A percentile compares a stretch with the other conserved stretches of the same genome.
phyloP scores from a whole-genome alignment of 2,113 vertebrate genomes.

The Sinocyclocheilus anophthalmus region DNA sequence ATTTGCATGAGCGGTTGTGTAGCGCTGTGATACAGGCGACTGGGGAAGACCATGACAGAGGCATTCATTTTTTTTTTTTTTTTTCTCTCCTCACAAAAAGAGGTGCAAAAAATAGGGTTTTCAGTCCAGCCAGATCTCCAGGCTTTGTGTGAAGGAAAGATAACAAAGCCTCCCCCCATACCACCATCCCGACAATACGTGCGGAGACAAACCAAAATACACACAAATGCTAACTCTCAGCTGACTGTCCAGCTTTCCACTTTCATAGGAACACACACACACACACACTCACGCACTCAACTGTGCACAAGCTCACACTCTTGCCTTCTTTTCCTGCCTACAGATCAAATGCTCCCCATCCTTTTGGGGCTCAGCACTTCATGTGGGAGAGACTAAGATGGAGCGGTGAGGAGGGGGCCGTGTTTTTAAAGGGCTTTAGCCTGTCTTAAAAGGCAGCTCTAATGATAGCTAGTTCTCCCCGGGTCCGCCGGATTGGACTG shows the following conservation, averaged over 20 bases:
- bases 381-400: conserved; percentile 49
- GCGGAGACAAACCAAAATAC: conserved; percentile 12
- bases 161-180: conserved; percentile 49
- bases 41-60: conserved; percentile 16
- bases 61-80: conserved; percentile 52
- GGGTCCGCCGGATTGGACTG: conserved; percentile 41
- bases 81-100: conserved; percentile 31
- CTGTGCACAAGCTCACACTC: conserved; percentile 9
- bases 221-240: conserved; percentile 45
- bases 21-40: conserved; percentile 24
- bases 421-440: conserved; percentile 51
- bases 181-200: not conserved
- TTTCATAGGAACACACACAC: conserved; percentile 20
- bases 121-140: conserved; percentile 52
- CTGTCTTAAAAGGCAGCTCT: conserved; percentile 50
- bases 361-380: conserved; percentile 42
- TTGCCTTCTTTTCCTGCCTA: conserved; percentile 45
- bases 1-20: conserved; percentile 48
- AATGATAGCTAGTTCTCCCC: conserved; percentile 48
- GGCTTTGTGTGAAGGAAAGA: conserved; percentile 58
- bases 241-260: conserved; percentile 59
- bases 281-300: conserved; percentile 6
- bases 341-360: conserved; percentile 38
- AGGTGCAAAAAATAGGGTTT: conserved; percentile 46
- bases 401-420: conserved; percentile 12